Percentiles rank a stretch among this genome's conserved stretches.
Conservation (phyloP, 1,140 invertebrate species). For the Forficula auricularia region DNA sequence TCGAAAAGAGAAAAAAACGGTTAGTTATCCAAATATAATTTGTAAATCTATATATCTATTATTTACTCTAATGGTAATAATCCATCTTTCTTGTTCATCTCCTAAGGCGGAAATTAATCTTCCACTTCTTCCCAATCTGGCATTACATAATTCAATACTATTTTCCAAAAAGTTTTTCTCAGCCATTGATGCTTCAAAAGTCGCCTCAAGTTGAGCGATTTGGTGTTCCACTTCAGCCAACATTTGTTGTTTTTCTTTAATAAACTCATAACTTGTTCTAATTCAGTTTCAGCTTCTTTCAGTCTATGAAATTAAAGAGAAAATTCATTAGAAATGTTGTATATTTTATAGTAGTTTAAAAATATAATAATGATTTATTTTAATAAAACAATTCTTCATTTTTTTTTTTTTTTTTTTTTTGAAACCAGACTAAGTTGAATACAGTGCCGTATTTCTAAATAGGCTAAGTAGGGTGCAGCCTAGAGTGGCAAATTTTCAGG, state of each 20-base stretch:
- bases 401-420: too few species aligned
- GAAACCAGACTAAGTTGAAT: too few species aligned
- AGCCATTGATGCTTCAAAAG: slow-evolving; percentile 39
- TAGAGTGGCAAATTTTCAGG: too few species aligned
- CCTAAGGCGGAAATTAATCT: slow-evolving; percentile 65
- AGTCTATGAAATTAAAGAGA: slow-evolving; percentile 31
- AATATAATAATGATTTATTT: not conserved
- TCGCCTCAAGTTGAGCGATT: slow-evolving; percentile 44
- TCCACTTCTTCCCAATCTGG: slow-evolving; percentile 57
- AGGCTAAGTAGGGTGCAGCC: too few species aligned
- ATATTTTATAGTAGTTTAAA: not conserved
- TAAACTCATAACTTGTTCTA: slow-evolving; percentile 54
- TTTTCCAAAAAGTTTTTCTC: slow-evolving; percentile 39
- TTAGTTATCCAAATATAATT: not conserved
- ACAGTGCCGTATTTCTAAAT: too few species aligned
- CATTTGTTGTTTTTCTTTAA: slow-evolving; percentile 61
- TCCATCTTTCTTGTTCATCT: slow-evolving; percentile 70
- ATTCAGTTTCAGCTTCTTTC: slow-evolving; percentile 48
- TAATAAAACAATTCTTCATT: not conserved
- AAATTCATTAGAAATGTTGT: not conserved
- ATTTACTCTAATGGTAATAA: slow-evolving; percentile 49
- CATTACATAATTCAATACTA: slow-evolving; percentile 53
- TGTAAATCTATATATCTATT: too few species aligned
- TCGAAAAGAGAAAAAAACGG: not conserved
- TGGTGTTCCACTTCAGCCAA: slow-evolving; percentile 51